Evolutionary conservation across 1,140 invertebrate genomes (phyloP).

Genomic region (Radopholus similis): DNA sequence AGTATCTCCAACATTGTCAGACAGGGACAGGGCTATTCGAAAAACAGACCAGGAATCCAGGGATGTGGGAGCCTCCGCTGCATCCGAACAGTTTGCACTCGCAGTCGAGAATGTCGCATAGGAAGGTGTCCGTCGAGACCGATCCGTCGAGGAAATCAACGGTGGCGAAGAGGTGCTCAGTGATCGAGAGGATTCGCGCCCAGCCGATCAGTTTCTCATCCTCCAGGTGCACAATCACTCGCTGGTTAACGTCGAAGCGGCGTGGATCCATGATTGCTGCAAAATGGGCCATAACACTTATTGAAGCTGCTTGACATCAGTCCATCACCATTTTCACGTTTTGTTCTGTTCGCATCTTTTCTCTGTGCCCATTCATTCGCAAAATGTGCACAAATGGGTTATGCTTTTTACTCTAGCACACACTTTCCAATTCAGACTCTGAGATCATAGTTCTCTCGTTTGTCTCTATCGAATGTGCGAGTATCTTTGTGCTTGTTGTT

Average conservation of each 20-base stretch:
- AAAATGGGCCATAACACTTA: neutral
- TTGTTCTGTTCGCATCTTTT: neutral
- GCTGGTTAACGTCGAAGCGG: constrained; percentile 6
- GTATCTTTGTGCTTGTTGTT: neutral
- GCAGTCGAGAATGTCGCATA: constrained; percentile 22
- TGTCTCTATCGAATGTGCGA: neutral
- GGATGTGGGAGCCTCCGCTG: constrained; percentile 25
- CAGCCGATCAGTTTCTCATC: constrained; percentile 16
- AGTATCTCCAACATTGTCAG: neutral
- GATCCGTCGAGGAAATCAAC: constrained; percentile 33
- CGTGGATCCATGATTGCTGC: neutral
- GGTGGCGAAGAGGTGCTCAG: constrained; percentile 19
- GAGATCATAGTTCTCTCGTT: neutral
- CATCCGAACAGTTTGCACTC: constrained; percentile 33
- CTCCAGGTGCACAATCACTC: constrained; percentile 16
- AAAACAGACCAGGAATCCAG: constrained; percentile 21
- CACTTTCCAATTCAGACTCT: neutral
- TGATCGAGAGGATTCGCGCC: constrained; percentile 11
- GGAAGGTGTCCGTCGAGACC: constrained; percentile 20
- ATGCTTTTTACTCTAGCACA: neutral
- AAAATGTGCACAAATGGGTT: constrained; percentile 1
- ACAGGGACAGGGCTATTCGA: neutral
- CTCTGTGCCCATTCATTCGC: neutral
- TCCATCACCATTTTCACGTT: neutral
- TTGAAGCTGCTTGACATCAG: neutral